Conservation (phyloP, 1,140 invertebrate genomes). For the Zophobas morio region DNA sequence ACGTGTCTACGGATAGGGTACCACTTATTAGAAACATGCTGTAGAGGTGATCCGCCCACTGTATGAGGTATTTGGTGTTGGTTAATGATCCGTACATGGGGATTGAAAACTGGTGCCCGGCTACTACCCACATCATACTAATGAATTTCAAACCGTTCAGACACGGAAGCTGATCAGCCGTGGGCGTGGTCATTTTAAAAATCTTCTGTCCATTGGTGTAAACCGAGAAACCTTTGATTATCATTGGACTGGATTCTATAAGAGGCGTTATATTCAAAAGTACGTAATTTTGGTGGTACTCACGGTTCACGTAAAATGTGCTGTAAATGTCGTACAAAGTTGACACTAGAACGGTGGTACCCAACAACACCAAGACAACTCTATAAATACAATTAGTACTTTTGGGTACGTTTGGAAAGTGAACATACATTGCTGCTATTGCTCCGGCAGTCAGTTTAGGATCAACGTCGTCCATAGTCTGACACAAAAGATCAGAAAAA, state of each 20-base stretch:
- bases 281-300: not conserved
- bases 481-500: constrained; percentile 46
- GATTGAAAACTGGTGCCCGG: not conserved
- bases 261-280: not conserved
- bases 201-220: constrained; percentile 5
- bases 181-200: not conserved
- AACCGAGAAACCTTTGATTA: constrained; percentile 5
- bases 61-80: constrained; percentile 27
- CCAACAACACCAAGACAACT: constrained; percentile 15
- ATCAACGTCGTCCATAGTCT: constrained; percentile 34
- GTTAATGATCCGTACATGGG: not conserved
- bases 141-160: not conserved
- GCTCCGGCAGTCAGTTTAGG: constrained; percentile 49
- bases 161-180: not conserved
- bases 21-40: constrained; percentile 67
- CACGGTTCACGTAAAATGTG: not conserved
- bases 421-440: constrained; percentile 53
- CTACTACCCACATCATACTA: not conserved
- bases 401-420: not conserved
- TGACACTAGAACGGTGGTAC: constrained; percentile 18
- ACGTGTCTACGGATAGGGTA: constrained; percentile 72
- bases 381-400: constrained; percentile 1
- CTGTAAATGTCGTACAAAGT: constrained; percentile 56
- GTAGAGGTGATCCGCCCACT: constrained; percentile 64
- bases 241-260: not conserved